phyloP scores from a whole-genome alignment of 2,797 vertebrate genomes.

The Craterocephalus amniculus region DNA sequence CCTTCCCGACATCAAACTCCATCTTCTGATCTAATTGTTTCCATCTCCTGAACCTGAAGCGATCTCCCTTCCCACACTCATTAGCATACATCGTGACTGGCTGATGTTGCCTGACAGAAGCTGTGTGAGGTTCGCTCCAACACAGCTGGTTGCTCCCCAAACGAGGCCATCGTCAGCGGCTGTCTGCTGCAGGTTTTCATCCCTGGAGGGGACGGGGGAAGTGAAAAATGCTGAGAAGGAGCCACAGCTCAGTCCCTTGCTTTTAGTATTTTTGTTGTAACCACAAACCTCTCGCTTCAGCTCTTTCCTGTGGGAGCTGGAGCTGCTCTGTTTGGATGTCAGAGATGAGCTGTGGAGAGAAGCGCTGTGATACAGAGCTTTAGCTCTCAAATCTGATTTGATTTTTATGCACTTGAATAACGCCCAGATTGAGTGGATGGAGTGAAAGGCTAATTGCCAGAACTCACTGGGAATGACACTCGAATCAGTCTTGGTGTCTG shows the following conservation, averaged over 20 bases:
- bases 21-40: slow-evolving; percentile 50
- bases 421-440: slow-evolving; percentile 65
- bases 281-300: slow-evolving; percentile 42
- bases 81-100: slow-evolving; percentile 73
- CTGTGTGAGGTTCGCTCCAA: slow-evolving; percentile 57
- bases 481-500: slow-evolving; percentile 53
- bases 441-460: slow-evolving; percentile 72
- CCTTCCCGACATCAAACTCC: slow-evolving; percentile 3
- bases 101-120: slow-evolving; percentile 69
- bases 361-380: slow-evolving; percentile 42
- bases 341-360: slow-evolving; percentile 34
- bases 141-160: slow-evolving; percentile 72
- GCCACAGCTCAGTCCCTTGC: slow-evolving; percentile 14
- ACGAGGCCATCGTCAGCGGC: slow-evolving; percentile 44
- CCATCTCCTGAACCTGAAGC: slow-evolving; percentile 39
- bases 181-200: slow-evolving; percentile 46
- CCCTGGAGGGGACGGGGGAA: not conserved
- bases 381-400: slow-evolving; percentile 77
- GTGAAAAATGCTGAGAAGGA: slow-evolving; percentile 34
- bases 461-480: slow-evolving; percentile 64
- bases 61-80: slow-evolving; percentile 31
- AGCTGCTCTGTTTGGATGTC: slow-evolving; percentile 37
- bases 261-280: slow-evolving; percentile 11
- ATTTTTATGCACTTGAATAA: slow-evolving; percentile 74
- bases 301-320: slow-evolving; percentile 64